Base-by-base conservation (phyloP, 1,140 invertebrate genomes). In the Saccostrea glomerata region DNA sequence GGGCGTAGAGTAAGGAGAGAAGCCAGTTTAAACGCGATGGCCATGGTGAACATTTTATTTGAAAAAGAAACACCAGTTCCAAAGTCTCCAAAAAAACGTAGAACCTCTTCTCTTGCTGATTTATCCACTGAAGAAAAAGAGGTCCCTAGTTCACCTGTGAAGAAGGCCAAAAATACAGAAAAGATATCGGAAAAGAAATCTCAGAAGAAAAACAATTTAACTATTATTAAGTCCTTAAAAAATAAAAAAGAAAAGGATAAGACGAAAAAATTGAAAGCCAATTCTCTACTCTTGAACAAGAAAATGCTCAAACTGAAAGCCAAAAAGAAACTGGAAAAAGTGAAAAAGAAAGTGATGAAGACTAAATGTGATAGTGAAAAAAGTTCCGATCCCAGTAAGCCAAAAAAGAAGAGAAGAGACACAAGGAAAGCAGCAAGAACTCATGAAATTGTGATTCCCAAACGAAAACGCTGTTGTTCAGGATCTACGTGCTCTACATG, bases 21-120 rank as follows among this genome's bases (percentile, higher is more conserved):
- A 40, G 89, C 89, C 25, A 90, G 89, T 63, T 84, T 90, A 25
- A 90, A 90, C 60, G 89, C 89, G 12, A 58, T 84, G 40, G 89
- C 89, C 36, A 87, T 85, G 60, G 89, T 90, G 40, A 90, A 90
- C 36, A 88, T 90, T 17, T 73, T 90, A 47, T 90, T 86, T 88
- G 89, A 87, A 47, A 90, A 90, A 77, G 89, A 90, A 23, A 55
- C 60, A 58, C 70, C 87, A 12, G 70, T 40, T 36, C 89, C 89
- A 84, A 90, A 88, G 77, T 66, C 36, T 36, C 60, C 66, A 20
- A 86, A 82, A 60, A 87, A 87, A 83, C 55, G 60, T 15, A 73
- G 40, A 25, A 40, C 70, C 30, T 40, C 70, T 25, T 63, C 15
- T 63, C 36, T 54, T n/a, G 23, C 36, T 40, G 58, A 85, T 85